These are phyloP conservation scores for Acleris emargana DNA, from an alignment of 2,888 invertebrate species.

Conservation along the genomic window DNA sequence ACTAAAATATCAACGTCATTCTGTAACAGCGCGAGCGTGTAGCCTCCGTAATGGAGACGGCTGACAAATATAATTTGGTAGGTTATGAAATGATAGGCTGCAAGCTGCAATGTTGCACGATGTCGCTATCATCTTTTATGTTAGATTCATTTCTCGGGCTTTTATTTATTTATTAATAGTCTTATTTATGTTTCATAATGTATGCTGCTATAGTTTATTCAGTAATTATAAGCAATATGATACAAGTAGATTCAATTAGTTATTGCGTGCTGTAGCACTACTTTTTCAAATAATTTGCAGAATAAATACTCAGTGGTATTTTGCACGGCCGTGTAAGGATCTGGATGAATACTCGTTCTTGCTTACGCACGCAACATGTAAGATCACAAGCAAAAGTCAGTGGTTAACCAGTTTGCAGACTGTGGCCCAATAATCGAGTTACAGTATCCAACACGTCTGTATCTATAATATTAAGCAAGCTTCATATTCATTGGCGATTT, in stretches of 20 bases:
- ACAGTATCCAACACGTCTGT: constrained; percentile 4
- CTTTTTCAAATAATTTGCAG: too few relatives aligned
- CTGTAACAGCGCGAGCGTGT: constrained; percentile 20
- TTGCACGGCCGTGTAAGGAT: neutral
- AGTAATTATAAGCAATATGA: too few relatives aligned
- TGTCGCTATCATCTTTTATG: constrained; percentile 7
- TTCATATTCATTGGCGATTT: constrained; percentile 42
- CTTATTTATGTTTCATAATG: neutral
- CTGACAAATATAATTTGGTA: constrained; percentile 29
- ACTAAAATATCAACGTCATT: constrained; percentile 23
- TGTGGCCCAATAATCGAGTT: constrained; percentile 6
- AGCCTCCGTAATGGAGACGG: neutral
- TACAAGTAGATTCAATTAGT: too few relatives aligned
- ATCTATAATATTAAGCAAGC: constrained; percentile 6
- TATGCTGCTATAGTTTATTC: too few relatives aligned
- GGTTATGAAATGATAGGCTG: constrained; percentile 23
- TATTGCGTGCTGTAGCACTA: too few relatives aligned
- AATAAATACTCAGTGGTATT: neutral
- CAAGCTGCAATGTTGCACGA: constrained; percentile 8
- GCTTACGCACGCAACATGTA: constrained; percentile 4
- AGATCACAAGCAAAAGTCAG: constrained; percentile 5
- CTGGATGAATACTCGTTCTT: neutral
- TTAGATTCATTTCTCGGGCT: neutral
- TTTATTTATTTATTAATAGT: neutral
- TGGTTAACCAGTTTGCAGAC: constrained; percentile 14